These are phyloP conservation scores for Planiliza haematocheilus DNA, from an alignment of 2,113 vertebrate genomes.

Conservation along the genomic window DNA sequence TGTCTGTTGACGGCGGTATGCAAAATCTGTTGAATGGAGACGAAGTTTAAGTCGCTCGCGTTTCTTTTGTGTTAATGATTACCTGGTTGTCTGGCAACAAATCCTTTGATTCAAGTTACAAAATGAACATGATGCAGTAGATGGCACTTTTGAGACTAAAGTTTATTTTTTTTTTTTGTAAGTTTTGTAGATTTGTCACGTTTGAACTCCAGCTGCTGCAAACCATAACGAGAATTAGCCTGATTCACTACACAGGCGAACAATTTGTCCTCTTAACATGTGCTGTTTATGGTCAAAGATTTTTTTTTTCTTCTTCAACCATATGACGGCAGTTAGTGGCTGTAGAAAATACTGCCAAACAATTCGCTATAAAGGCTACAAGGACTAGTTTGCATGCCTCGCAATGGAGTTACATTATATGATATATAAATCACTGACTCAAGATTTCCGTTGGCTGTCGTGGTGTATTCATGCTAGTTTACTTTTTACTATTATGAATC, in stretches of 20 bases:
- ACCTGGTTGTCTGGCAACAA: background rate
- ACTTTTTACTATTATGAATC: background rate
- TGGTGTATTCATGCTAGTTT: background rate
- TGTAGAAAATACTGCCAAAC: background rate
- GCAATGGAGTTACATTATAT: background rate
- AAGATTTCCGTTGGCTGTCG: background rate
- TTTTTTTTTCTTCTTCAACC: background rate
- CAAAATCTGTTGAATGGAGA: background rate
- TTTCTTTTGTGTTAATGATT: background rate
- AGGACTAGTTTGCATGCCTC: background rate
- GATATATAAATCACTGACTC: background rate
- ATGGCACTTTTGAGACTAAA: background rate
- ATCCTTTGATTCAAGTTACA: background rate
- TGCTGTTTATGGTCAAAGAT: background rate
- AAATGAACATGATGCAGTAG: background rate
- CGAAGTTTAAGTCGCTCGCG: background rate
- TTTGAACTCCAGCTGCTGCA: background rate
- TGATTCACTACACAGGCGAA: background rate
- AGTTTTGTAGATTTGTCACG: constrained; percentile 10
- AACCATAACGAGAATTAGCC: background rate
- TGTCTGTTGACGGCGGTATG: background rate
- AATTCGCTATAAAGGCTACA: background rate
- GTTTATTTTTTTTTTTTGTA: background rate
- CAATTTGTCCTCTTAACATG: background rate
- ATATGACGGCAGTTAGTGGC: background rate